These are phyloP conservation scores for Heteractis magnifica DNA, from an alignment of 92 coral and sea anemone species.

Conservation along the genomic window DNA sequence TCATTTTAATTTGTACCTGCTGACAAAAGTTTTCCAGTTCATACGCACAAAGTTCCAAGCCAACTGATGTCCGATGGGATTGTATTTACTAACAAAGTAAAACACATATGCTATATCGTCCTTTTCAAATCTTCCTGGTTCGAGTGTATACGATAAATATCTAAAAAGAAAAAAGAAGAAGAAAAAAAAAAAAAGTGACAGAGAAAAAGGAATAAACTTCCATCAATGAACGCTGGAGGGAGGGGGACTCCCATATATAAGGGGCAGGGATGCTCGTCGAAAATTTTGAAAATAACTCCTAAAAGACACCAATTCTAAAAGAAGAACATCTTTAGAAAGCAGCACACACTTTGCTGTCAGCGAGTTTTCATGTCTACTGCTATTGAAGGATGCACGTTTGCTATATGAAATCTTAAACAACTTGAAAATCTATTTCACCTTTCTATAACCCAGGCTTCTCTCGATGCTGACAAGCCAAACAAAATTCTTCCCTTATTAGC, in stretches of 20 bases:
- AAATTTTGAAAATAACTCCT: too few relatives aligned
- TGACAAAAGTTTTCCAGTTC: neutral
- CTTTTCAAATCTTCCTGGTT: neutral
- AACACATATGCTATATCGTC: neutral
- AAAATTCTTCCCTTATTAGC: slow-evolving; percentile 31
- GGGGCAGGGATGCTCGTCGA: too few relatives aligned
- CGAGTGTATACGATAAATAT: slow-evolving; percentile 13
- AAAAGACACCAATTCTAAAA: too few relatives aligned
- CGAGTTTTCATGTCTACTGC: too few relatives aligned
- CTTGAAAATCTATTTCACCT: slow-evolving; percentile 18
- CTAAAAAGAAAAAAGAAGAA: too few relatives aligned
- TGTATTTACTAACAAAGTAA: neutral
- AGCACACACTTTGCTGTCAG: too few relatives aligned
- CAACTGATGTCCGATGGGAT: slow-evolving; percentile 5
- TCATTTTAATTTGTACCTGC: neutral
- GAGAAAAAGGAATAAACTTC: neutral
- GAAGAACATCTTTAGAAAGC: too few relatives aligned
- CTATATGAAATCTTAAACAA: neutral
- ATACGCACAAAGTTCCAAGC: slow-evolving; percentile 22
- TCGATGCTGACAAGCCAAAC: slow-evolving; percentile 54
- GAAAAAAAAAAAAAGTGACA: neutral
- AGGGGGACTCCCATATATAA: too few relatives aligned
- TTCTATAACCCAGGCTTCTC: slow-evolving; percentile 58
- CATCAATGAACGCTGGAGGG: neutral
- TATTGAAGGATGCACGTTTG: too few relatives aligned